phyloP scores from a whole-genome alignment of 2,113 vertebrate species.

The Xenotilapia leptura region DNA sequence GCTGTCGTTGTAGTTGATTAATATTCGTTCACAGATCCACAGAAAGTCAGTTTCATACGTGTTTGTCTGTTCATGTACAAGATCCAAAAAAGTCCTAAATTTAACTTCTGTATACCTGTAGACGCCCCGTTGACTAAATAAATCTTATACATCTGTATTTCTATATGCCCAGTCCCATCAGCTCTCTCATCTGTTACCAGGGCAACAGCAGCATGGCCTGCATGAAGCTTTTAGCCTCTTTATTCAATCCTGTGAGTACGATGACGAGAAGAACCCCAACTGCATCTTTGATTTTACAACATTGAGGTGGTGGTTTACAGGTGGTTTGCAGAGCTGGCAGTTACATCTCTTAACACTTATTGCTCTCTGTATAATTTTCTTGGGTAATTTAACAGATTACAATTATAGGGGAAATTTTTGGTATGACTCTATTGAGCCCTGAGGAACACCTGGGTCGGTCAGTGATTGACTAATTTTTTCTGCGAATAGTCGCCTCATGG shows the following conservation, averaged over 20 bases:
- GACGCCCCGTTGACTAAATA: neutral
- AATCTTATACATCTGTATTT: accelerated
- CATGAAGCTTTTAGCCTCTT: neutral
- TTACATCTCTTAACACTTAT: neutral
- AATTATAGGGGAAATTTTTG: neutral
- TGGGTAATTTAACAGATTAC: neutral
- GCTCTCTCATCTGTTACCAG: neutral
- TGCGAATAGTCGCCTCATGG: neutral
- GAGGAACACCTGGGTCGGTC: neutral
- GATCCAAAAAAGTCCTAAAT: neutral
- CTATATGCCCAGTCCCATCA: neutral
- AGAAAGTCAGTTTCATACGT: neutral
- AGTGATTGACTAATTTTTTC: accelerated
- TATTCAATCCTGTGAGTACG: neutral
- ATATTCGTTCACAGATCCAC: neutral
- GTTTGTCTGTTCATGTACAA: neutral
- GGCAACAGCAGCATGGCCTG: neutral
- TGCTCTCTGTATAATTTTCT: neutral
- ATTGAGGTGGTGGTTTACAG: neutral
- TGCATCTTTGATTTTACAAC: neutral
- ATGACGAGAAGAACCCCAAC: neutral
- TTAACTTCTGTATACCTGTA: neutral
- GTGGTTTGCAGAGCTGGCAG: neutral
- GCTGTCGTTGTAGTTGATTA: neutral
- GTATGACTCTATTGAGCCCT: accelerated